phyloP scores from a whole-genome alignment of 2,797 vertebrate species.

The Eidolon dupreanum region DNA sequence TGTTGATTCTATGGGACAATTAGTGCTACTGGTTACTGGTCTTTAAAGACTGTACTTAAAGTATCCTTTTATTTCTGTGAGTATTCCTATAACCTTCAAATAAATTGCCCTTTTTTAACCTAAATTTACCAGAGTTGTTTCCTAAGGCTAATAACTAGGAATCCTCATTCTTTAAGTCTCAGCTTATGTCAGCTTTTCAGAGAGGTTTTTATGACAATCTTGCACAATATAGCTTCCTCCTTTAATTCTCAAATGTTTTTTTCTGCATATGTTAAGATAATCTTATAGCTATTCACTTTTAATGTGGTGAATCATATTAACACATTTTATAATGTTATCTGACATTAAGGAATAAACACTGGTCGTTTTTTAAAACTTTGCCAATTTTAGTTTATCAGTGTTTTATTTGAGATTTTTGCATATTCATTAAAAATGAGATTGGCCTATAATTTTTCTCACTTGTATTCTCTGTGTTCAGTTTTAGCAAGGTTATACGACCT shows the following conservation, averaged over 20 bases:
- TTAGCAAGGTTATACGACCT: background rate
- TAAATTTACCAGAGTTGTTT: background rate
- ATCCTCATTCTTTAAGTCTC: background rate
- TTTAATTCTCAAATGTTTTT: background rate
- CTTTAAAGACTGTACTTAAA: background rate
- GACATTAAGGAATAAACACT: background rate
- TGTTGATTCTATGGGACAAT: too few relatives aligned
- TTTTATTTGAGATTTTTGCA: constrained; percentile 9
- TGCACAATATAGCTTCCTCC: background rate
- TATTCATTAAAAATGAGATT: background rate
- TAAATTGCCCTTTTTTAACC: background rate
- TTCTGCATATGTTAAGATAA: background rate
- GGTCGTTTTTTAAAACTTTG: background rate
- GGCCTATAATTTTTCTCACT: background rate
- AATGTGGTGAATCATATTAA: background rate
- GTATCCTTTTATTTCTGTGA: background rate
- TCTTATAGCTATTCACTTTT: background rate
- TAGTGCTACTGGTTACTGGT: background rate
- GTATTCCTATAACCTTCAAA: background rate
- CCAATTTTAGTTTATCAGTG: background rate
- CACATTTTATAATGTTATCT: background rate
- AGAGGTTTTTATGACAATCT: background rate
- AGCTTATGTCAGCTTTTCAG: background rate
- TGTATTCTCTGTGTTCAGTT: background rate
- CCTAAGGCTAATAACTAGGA: background rate